Evolutionary conservation across 2,888 invertebrate species (phyloP).

Genomic region (Scaptomyza flava): DNA sequence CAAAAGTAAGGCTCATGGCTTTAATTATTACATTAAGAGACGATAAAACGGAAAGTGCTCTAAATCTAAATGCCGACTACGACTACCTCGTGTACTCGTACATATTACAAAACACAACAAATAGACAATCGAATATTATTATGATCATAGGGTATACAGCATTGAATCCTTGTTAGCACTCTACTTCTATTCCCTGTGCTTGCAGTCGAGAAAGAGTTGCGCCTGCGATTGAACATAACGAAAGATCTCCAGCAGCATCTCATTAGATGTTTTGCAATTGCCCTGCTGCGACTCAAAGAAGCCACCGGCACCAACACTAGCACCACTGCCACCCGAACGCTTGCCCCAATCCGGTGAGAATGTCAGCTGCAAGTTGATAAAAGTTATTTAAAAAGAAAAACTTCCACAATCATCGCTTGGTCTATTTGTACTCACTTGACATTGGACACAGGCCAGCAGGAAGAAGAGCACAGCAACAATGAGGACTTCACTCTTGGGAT

Average conservation of each 20-base stretch:
- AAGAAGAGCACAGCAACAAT: constrained; percentile 64
- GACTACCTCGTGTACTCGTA: constrained; percentile 79
- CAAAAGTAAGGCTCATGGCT: neutral
- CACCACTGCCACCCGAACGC: constrained; percentile 65
- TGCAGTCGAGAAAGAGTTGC: constrained; percentile 81
- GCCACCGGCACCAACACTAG: constrained; percentile 40
- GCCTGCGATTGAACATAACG: constrained; percentile 82
- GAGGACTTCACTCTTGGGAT: constrained; percentile 74
- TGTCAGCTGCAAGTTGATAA: constrained; percentile 65
- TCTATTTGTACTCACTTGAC: constrained; percentile 60
- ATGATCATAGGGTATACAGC: constrained; percentile 23
- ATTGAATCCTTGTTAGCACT: neutral
- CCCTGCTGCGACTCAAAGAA: constrained; percentile 76
- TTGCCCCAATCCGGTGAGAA: constrained; percentile 83
- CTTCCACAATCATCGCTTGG: neutral
- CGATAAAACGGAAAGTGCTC: constrained; percentile 56
- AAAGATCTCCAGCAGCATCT: constrained; percentile 83
- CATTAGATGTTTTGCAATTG: constrained; percentile 82
- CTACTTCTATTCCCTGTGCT: constrained; percentile 75
- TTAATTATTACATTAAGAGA: constrained; percentile 36
- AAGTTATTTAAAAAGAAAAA: neutral
- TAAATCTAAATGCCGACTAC: constrained; percentile 83
- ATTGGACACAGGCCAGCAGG: constrained; percentile 70
- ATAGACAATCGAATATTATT: constrained; percentile 21
- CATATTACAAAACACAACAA: constrained; percentile 30